A percentile compares a stretch with the other conserved stretches of the same genome.
Evolutionary conservation across 2,888 invertebrate genomes (phyloP).

Genomic region (Dorcus parallelipipedus): DNA sequence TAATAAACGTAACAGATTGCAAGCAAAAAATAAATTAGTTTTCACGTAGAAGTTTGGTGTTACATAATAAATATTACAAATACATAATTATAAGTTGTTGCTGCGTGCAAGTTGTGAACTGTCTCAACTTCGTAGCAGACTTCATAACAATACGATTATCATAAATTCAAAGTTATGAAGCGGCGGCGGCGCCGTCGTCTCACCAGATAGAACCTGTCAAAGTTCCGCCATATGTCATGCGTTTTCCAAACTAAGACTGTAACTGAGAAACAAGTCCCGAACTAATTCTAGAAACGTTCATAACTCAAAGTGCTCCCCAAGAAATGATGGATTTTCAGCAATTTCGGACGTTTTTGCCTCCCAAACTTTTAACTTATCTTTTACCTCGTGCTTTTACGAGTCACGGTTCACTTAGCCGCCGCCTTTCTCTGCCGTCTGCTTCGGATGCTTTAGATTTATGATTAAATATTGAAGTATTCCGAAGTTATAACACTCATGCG

Average conservation of each 20-base stretch:
- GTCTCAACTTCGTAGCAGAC: not conserved
- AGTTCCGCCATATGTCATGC: constrained; percentile 8
- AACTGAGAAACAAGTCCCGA: constrained; percentile 5
- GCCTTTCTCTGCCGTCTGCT: not conserved
- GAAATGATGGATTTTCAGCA: constrained; percentile 12
- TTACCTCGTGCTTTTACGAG: not conserved
- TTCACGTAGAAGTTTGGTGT: no score
- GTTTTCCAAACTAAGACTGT: constrained; percentile 5
- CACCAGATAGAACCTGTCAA: constrained; percentile 7
- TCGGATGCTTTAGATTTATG: constrained; percentile 13
- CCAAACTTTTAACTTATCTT: constrained; percentile 1
- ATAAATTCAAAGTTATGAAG: not conserved
- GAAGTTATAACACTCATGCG: constrained; percentile 10
- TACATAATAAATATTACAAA: no score
- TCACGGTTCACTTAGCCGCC: not conserved
- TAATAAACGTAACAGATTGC: no score
- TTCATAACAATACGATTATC: not conserved
- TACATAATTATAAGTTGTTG: not conserved
- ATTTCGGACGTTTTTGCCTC: not conserved
- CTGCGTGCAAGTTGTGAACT: not conserved
- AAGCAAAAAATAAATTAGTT: no score
- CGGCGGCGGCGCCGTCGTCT: not conserved
- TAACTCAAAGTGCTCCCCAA: constrained; percentile 4
- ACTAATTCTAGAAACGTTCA: constrained; percentile 10
- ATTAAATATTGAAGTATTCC: constrained; percentile 15